Conservation (phyloP, 1,140 invertebrate genomes). For the Nebria ingens region DNA sequence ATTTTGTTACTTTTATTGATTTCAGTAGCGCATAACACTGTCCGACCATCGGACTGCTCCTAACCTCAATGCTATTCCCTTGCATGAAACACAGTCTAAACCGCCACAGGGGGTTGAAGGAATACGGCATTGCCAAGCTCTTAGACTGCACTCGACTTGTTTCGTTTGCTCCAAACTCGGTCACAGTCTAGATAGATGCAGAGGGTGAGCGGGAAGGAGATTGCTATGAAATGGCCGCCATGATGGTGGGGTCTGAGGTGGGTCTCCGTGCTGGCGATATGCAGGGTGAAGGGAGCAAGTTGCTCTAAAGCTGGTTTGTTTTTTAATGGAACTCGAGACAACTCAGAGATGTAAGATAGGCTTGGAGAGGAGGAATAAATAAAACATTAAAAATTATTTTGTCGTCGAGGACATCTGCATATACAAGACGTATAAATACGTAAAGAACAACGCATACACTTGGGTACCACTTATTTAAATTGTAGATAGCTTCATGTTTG, state of each 20-base stretch:
- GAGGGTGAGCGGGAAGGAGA: neutral
- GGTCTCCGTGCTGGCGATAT: neutral
- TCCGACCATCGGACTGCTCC: conserved; percentile 26
- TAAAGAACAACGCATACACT: neutral
- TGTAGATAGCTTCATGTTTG: too few relatives aligned
- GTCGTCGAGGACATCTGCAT: conserved; percentile 4
- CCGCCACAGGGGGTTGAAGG: neutral
- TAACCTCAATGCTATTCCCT: neutral
- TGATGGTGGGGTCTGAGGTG: neutral
- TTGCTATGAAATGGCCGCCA: neutral
- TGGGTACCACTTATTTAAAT: neutral
- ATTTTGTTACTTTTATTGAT: conserved; percentile 47
- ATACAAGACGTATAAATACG: conserved; percentile 3
- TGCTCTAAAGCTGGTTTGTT: neutral
- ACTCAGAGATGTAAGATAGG: neutral
- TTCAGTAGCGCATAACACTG: conserved; percentile 50
- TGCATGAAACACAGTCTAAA: conserved; percentile 6
- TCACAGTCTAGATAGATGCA: too few relatives aligned
- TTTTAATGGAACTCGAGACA: conserved; percentile 1
- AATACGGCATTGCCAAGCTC: neutral
- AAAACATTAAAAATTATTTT: conserved; percentile 8
- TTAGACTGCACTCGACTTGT: neutral
- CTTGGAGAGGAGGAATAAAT: neutral
- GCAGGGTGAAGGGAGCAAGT: neutral
- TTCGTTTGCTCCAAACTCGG: too few relatives aligned